Evolutionary conservation across 2,113 vertebrate genomes (phyloP), one percentile per base, ranked within the genome.

Genomic region (Pipra filicauda): DNA sequence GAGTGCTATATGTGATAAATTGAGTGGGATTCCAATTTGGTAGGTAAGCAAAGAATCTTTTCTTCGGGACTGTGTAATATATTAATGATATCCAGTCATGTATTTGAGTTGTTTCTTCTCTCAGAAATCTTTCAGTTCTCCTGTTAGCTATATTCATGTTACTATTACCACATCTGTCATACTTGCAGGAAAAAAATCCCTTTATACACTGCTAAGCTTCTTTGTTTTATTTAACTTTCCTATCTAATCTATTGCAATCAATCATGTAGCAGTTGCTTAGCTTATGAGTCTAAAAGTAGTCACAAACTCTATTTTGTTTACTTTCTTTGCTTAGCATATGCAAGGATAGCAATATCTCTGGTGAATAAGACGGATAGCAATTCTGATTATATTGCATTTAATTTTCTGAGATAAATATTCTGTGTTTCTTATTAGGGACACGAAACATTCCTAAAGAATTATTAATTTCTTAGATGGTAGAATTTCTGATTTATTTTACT

Each of bases 81-180:
- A 96, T 96, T 97, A 90, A 78, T 93, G 90, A 92, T 96, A 96
- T 96, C 89, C 97, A 87, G 89, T 97, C 95, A 96, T 93, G 96
- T 87, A 92, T 91, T 95, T 97, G 89, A 96, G 86, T 92, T 96
- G 83, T 96, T 98, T 97, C 94, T 90, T 85, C 88, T 90, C 89
- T 97, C 64, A 97, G 80, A 94, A 59, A 92, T 78, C 54, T 97
- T 92, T 95, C 57, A 84, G 22, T 71, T 28, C 62, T 83, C 54
- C 44, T 37, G 48, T 79, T 93, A 72, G 24, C 41, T 78, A 33
- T 74, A 83, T 80, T 91, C 41, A 49, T 43, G 49, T 78, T 81
- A 73, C 28, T 35, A 51, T 76, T 88, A 55, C n/a, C 78, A 75
- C 69, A 80, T 33, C 64, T 85, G 35, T 58, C 51, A 69, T 49